Percentiles rank a stretch among this genome's conserved stretches.
Evolutionary conservation across 2,888 invertebrate genomes (phyloP).

Genomic region (Drosophila sordidapex): DNA sequence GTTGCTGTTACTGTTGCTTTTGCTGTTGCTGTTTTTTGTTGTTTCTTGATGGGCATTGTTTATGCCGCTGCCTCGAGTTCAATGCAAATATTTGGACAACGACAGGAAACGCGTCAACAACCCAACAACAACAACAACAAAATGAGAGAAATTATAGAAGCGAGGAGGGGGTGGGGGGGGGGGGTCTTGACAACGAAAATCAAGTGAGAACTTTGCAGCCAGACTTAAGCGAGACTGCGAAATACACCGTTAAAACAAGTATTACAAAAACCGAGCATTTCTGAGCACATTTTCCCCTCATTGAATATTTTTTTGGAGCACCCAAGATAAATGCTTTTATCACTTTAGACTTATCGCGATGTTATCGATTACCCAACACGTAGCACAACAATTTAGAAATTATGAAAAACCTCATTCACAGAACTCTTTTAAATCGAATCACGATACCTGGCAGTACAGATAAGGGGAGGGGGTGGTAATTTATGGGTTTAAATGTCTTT

Average conservation of each 20-base stretch:
- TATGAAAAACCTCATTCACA: neutral
- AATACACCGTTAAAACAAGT: neutral
- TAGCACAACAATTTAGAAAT: neutral
- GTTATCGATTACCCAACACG: neutral
- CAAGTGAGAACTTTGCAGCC: neutral
- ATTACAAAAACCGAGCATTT: neutral
- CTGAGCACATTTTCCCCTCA: neutral
- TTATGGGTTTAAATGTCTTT: constrained; percentile 17
- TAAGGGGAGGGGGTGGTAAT: neutral
- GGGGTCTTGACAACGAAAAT: neutral
- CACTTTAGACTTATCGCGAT: neutral
- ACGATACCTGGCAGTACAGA: neutral
- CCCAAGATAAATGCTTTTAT: neutral
- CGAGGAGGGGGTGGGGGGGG: neutral
- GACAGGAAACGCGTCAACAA: constrained; percentile 43
- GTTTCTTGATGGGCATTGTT: constrained; percentile 18
- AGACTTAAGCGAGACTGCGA: neutral
- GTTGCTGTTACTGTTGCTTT: neutral
- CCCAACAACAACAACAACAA: constrained; percentile 1
- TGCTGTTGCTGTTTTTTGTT: neutral
- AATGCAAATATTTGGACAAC: constrained; percentile 50
- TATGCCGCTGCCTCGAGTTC: constrained; percentile 34
- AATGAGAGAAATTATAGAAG: neutral
- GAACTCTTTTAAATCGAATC: neutral
- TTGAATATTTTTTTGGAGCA: too few species aligned